phyloP scores from a whole-genome alignment of 2,797 vertebrate genomes.

The Serranus cabrilla region DNA sequence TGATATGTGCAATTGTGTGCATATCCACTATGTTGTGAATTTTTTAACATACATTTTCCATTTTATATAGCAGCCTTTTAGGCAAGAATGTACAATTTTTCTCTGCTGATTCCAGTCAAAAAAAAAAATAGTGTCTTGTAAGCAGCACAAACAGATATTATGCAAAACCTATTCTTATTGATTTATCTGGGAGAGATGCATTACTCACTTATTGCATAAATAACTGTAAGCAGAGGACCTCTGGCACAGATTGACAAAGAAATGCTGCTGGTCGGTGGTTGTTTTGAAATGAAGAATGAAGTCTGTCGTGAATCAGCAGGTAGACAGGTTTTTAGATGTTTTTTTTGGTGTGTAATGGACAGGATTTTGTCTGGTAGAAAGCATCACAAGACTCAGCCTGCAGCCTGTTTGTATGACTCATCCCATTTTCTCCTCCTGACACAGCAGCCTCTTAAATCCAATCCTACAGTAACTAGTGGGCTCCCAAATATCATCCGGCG shows the following conservation, averaged over 20 bases:
- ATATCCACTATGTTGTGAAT: no score
- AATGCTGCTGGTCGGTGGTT: neutral
- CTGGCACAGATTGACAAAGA: neutral
- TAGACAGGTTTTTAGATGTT: constrained; percentile 3
- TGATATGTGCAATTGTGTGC: no score
- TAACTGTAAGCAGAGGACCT: neutral
- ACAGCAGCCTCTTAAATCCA: constrained; percentile 64
- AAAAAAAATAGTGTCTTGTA: neutral
- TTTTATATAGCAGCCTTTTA: neutral
- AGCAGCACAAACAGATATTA: neutral
- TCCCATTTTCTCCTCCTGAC: constrained; percentile 49
- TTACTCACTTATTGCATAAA: neutral
- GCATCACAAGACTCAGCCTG: constrained; percentile 46
- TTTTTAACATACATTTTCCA: no score
- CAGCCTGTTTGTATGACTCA: constrained; percentile 68
- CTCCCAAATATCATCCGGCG: constrained; percentile 60
- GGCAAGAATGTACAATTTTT: neutral
- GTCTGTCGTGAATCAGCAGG: constrained; percentile 29
- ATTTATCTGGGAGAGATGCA: neutral
- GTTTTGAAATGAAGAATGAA: neutral
- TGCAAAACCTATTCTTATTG: neutral
- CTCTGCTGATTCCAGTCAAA: neutral
- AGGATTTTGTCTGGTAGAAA: constrained; percentile 27
- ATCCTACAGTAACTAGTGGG: constrained; percentile 44
- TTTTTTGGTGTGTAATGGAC: constrained; percentile 3